Evolutionary conservation across 2,113 vertebrate species (phyloP), one percentile per base, ranked within the genome.

Genomic region (Ondatra zibethicus): DNA sequence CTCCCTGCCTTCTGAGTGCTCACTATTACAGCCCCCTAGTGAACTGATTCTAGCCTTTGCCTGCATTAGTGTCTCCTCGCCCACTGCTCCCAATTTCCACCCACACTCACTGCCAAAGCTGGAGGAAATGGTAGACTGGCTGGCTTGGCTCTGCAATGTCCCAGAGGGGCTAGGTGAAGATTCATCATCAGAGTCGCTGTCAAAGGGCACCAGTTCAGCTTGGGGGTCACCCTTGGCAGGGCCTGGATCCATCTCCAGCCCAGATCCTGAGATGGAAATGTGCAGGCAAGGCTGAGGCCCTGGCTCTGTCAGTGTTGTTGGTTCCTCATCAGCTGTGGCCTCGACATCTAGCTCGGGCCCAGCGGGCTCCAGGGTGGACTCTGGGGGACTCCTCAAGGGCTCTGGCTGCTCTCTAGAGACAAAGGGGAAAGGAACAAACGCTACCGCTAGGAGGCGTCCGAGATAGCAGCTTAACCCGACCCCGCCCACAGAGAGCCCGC

Each of bases 161-260:
- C 99, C 99, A 0, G 99, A 99, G 29, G 99, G 99, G 52, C 99
- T 99, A 29, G 99, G 99, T 0, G 99, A 99, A 63, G 99, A 99
- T 95, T 99, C 99, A 0, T 99, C 99, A 0, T 99, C 99, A 0
- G 99, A 99, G 5, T 99, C 99, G 0, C 99, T 99, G 97, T 99
- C 99, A 13, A 99, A 99, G 2, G 99, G 99, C 94, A 99, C 99
- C 84, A 99, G 96, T 97, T 99, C 99, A 0, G 97, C 97, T 17
- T 96, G 96, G 3, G 93, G 80, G 31, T 96, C 96, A 36, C 98
- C 98, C 87, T 98, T 99, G 1, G 98, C 66, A 0, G 98, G 99
- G 4, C 99, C 98, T 0, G 98, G 98, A 0, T 98, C 98, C 96
- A 99, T 98, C 97, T 99, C 99, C 97, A 99, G 98, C 31, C 99